phyloP scores from a whole-genome alignment of 2,797 vertebrate species.

The Myiotriccus ornatus region DNA sequence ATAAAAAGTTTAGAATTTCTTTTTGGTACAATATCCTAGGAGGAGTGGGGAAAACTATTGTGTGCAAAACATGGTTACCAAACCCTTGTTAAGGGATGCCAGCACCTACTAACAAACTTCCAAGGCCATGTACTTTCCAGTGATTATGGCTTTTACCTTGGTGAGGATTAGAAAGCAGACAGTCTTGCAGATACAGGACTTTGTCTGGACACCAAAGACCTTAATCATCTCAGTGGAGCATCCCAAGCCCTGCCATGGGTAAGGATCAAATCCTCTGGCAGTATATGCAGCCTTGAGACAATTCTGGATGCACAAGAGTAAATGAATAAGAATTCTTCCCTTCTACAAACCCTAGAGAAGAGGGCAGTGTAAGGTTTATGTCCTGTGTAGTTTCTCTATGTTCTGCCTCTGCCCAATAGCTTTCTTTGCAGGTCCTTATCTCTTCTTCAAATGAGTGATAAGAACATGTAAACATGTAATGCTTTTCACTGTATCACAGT shows the following conservation, averaged over 20 bases:
- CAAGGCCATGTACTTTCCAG: neutral
- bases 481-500: neutral
- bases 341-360: neutral
- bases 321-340: neutral
- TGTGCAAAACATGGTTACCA: neutral
- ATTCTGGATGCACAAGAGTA: neutral
- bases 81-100: neutral
- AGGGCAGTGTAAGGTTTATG: neutral
- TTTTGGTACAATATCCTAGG: neutral
- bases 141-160: neutral
- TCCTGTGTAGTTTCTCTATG: neutral
- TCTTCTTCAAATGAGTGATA: neutral
- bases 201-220: neutral
- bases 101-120: neutral
- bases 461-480: neutral
- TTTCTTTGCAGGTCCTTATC: neutral
- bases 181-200: neutral
- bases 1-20: neutral
- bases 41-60: neutral
- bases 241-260: neutral
- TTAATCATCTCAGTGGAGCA: neutral
- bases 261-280: rapidly evolving
- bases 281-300: neutral
- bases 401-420: neutral
- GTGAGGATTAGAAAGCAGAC: neutral